phyloP scores from a whole-genome alignment of 2,113 vertebrate species.

The Tricholaema leucomelas region DNA sequence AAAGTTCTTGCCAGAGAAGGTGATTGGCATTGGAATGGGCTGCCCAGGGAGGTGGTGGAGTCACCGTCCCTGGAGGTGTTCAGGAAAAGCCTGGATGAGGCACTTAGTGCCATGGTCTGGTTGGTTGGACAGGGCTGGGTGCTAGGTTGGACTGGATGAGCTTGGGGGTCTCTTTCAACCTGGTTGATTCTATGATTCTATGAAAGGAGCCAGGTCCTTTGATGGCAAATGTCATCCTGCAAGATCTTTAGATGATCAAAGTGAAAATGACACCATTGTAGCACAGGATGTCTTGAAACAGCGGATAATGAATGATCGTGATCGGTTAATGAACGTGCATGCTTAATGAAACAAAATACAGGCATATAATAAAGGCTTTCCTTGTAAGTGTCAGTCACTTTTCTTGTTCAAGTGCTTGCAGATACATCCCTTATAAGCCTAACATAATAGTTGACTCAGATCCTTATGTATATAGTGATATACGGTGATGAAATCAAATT shows the following conservation, averaged over 20 bases:
- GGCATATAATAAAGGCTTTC: constrained; percentile 20
- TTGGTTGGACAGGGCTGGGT: no score
- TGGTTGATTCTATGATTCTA: no score
- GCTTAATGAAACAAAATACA: constrained; percentile 62
- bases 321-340: constrained; percentile 58
- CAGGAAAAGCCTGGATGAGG: no score
- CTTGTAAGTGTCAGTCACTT: constrained; percentile 28
- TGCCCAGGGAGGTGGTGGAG: no score
- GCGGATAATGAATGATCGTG: constrained; percentile 21
- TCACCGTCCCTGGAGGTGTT: no score
- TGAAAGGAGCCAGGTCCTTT: background rate
- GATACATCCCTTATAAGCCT: background rate
- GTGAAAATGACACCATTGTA: constrained; percentile 43
- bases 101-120: no score
- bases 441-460: background rate
- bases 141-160: no score
- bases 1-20: no score
- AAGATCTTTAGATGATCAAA: constrained; percentile 55
- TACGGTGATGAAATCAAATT: background rate
- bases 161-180: no score
- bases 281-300: constrained; percentile 15
- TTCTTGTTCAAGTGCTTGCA: background rate
- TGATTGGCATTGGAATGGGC: no score
- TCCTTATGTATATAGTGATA: background rate
- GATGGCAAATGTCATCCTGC: constrained; percentile 12